Base-by-base conservation (phyloP, 2,113 vertebrate species). In the Oncorhynchus tshawytscha region DNA sequence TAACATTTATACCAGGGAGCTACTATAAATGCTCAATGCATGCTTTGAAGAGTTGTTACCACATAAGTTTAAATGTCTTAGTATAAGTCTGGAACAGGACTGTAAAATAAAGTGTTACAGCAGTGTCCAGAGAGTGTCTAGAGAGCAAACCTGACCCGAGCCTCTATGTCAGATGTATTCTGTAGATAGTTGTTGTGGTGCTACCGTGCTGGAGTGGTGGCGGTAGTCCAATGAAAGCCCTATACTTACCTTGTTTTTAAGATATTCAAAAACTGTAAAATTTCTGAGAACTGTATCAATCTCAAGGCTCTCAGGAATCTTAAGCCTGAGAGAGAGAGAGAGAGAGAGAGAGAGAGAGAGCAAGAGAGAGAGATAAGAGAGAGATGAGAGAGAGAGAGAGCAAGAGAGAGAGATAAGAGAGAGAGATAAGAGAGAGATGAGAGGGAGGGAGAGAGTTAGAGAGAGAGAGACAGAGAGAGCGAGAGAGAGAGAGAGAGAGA, bases 211-310 rank as follows among this genome's bases (percentile, higher is more conserved):
- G 29, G 15, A 65, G 39, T 45, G 39, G 39, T 45, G 39, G 9
- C 39, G 39, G 39, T 45, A 3, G 2, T 49, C 49, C 15, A 18
- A 29, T 13, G 22, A 72, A 62, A 65, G 39, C 1, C n/a, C 51
- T 16, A 71, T 69, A 71, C 95, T 96, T 95, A 99, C 98, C 98
- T 99, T 94, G 98, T 99, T 95, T 99, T 99, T 90, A 99, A 95
- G 86, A 99, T 98, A 93, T 99, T 99, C 94, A 99, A 94, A 95
- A 99, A 99, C 92, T 99, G 98, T 92, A 99, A 94, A 86, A 99
- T 99, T 95, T 99, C 97, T 80, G 98, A 99, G 92, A 99, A 99
- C 88, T 99, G 98, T 92, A 99, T 99, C 94, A 99, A 92, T 89
- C 98, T 94, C 87, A 99, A 94, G 39, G 98, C 98, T 94, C 98